phyloP scores from a whole-genome alignment of 2,888 invertebrate genomes.

The Octonoba sinensis region DNA sequence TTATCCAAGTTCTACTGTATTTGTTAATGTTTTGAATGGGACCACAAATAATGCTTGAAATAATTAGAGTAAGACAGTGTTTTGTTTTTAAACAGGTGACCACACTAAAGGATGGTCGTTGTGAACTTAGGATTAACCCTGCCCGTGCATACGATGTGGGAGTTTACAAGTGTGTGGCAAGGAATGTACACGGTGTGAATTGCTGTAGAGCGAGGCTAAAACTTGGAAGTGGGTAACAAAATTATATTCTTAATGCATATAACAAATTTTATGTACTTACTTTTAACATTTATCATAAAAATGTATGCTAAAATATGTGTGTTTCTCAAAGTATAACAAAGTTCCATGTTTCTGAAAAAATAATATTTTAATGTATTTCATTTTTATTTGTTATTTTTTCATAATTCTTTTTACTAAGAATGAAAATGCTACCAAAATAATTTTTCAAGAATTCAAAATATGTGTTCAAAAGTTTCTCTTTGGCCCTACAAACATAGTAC shows the following conservation, averaged over 20 bases:
- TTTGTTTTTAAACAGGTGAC: slow-evolving; percentile 25
- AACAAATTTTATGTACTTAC: not conserved
- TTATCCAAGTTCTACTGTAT: no score
- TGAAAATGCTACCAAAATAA: no score
- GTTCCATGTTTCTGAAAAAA: not conserved
- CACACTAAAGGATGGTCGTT: slow-evolving; percentile 76
- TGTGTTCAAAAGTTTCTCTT: no score
- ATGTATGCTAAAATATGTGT: not conserved
- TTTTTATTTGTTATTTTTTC: no score
- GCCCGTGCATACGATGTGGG: slow-evolving; percentile 88
- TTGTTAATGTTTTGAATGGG: not conserved
- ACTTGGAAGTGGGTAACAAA: slow-evolving; percentile 71
- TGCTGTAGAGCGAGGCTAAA: slow-evolving; percentile 73
- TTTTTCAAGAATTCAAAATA: no score
- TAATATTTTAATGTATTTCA: not conserved
- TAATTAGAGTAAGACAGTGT: not conserved
- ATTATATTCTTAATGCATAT: not conserved
- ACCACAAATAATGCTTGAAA: not conserved
- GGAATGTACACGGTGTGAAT: slow-evolving; percentile 80
- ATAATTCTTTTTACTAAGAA: no score
- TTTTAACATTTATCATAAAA: not conserved
- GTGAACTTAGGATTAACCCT: slow-evolving; percentile 83
- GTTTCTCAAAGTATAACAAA: not conserved
- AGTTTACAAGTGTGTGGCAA: slow-evolving; percentile 92
- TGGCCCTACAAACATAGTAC: no score